These are phyloP conservation scores for Mylabris phalerata DNA, from an alignment of 1,140 invertebrate genomes.

Conservation along the genomic window DNA sequence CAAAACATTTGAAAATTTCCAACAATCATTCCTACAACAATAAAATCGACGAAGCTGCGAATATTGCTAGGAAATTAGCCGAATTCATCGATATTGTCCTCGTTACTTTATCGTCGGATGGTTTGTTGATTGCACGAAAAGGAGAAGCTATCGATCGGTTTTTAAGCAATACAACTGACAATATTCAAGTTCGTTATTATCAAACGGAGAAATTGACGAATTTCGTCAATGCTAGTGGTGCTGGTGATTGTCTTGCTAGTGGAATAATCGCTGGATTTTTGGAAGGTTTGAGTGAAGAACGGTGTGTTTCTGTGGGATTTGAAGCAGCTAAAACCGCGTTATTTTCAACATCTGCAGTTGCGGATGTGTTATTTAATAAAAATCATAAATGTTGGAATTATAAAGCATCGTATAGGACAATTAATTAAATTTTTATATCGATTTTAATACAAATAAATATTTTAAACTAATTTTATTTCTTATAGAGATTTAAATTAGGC, in stretches of 20 bases:
- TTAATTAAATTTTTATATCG: not conserved
- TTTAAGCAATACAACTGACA: conserved; percentile 7
- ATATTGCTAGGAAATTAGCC: conserved; percentile 26
- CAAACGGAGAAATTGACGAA: conserved; percentile 39
- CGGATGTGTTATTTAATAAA: conserved; percentile 18
- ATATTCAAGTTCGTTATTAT: conserved; percentile 42
- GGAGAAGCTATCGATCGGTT: conserved; percentile 27
- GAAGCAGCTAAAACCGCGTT: conserved; percentile 48
- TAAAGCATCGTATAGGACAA: not conserved
- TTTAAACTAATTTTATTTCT: not conserved
- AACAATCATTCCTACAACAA: conserved; percentile 16
- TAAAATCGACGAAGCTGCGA: conserved; percentile 28
- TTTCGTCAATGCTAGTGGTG: conserved; percentile 56
- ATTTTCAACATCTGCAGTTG: conserved; percentile 26
- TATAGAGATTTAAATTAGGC: too few species aligned
- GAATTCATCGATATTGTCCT: conserved; percentile 48
- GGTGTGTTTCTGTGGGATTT: conserved; percentile 50
- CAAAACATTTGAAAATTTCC: conserved; percentile 30
- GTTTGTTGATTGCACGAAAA: conserved; percentile 45
- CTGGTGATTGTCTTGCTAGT: conserved; percentile 57
- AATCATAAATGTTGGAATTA: conserved; percentile 1
- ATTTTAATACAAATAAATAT: too few species aligned
- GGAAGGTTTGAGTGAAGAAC: conserved; percentile 41
- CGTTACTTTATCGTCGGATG: conserved; percentile 50
- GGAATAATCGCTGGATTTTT: conserved; percentile 52